Conservation (phyloP, 1,140 invertebrate species). For the Drosophila seguyi region DNA sequence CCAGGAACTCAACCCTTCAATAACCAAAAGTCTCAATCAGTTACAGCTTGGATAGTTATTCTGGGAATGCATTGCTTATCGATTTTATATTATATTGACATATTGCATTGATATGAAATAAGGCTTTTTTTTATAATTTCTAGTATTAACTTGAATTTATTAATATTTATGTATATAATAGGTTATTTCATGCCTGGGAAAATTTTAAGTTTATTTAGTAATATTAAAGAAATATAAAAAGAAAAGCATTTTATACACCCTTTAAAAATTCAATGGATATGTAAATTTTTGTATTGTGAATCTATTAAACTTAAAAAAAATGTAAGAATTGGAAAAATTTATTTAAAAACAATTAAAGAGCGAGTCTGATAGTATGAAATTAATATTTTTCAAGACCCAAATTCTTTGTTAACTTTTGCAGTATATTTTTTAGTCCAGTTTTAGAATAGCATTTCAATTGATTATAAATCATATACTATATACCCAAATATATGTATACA, state of each 20-base stretch:
- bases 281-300: not conserved
- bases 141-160: too few species aligned
- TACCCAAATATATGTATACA: too few species aligned
- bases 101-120: too few species aligned
- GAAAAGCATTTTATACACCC: too few species aligned
- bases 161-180: too few species aligned
- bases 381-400: not conserved
- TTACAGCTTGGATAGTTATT: not conserved
- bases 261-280: not conserved
- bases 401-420: too few species aligned
- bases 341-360: not conserved
- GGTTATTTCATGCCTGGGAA: too few species aligned
- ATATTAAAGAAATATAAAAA: not conserved
- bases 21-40: slow-evolving; percentile 5
- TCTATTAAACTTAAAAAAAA: not conserved
- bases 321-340: not conserved
- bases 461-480: too few species aligned
- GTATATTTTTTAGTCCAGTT: too few species aligned
- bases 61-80: not conserved
- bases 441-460: too few species aligned
- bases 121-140: too few species aligned
- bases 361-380: not conserved
- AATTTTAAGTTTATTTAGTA: not conserved
- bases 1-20: slow-evolving; percentile 1
- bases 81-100: not conserved